Percentiles rank a stretch among this genome's conserved stretches.
These are phyloP conservation scores for Aegithalos caudatus DNA, from an alignment of 2,113 vertebrate species.

Conservation along the genomic window DNA sequence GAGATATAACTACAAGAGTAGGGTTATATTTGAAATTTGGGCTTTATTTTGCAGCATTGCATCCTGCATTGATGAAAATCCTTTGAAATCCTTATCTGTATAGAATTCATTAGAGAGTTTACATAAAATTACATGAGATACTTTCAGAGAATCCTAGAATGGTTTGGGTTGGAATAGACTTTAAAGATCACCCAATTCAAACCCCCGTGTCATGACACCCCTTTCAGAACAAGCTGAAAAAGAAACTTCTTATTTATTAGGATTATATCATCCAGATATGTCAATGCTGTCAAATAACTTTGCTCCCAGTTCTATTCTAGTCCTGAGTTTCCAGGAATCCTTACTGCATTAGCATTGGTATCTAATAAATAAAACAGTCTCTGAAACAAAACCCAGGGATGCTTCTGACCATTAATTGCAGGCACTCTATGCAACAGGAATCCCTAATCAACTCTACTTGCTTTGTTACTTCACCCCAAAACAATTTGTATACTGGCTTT, in stretches of 20 bases:
- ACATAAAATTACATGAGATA: background rate
- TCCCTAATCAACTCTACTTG: background rate
- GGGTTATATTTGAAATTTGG: background rate
- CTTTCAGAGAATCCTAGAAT: background rate
- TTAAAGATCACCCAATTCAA: background rate
- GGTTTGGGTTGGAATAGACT: background rate
- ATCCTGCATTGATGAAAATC: background rate
- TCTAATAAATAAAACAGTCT: background rate
- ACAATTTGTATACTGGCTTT: background rate
- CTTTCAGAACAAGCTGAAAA: background rate
- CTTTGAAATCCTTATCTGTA: background rate
- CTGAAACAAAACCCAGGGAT: background rate
- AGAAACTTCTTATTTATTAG: background rate
- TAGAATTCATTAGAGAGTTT: background rate
- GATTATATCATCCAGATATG: background rate
- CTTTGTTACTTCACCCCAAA: background rate
- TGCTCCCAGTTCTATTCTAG: background rate
- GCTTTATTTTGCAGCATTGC: background rate
- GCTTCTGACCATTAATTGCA: background rate
- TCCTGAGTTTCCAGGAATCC: background rate
- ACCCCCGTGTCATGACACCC: rapidly evolving
- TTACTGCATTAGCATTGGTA: background rate
- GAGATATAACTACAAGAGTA: background rate
- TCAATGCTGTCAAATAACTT: background rate
- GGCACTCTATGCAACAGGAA: background rate